A percentile compares a stretch with the other conserved stretches of the same genome.
phyloP scores from a whole-genome alignment of 2,888 invertebrate species.

The Chrysolina haemoptera region DNA sequence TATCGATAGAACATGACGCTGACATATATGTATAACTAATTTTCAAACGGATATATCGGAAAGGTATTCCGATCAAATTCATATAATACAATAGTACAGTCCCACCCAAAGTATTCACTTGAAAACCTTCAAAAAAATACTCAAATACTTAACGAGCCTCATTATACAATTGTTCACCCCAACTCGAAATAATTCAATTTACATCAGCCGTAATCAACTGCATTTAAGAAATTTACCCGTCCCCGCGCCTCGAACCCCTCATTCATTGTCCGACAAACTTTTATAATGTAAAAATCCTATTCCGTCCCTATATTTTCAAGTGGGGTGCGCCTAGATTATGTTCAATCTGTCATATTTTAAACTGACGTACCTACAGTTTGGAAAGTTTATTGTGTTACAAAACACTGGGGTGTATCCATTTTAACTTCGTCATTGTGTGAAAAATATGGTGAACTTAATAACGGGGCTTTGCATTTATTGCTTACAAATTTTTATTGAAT shows the following conservation, averaged over 20 bases:
- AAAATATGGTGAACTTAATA: slow-evolving; percentile 52
- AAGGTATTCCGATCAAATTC: too few species aligned
- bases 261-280: slow-evolving; percentile 42
- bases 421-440: slow-evolving; percentile 50
- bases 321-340: slow-evolving; percentile 53
- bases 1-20: too few species aligned
- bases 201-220: slow-evolving; percentile 46
- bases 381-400: slow-evolving; percentile 60
- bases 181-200: slow-evolving; percentile 39
- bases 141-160: slow-evolving; percentile 8
- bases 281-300: slow-evolving; percentile 52
- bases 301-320: slow-evolving; percentile 47
- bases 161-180: slow-evolving; percentile 36
- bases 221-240: slow-evolving; percentile 35
- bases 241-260: slow-evolving; percentile 18
- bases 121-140: not conserved
- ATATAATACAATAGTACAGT: too few species aligned
- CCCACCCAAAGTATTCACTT: too few species aligned
- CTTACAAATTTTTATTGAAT: slow-evolving; percentile 50
- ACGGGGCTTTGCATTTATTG: slow-evolving; percentile 49
- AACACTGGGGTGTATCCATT: slow-evolving; percentile 52
- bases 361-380: slow-evolving; percentile 55
- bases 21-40: too few species aligned
- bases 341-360: slow-evolving; percentile 59
- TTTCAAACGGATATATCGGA: too few species aligned